phyloP scores from a whole-genome alignment of 1,140 invertebrate species.

The Pogonomyrmex californicus region DNA sequence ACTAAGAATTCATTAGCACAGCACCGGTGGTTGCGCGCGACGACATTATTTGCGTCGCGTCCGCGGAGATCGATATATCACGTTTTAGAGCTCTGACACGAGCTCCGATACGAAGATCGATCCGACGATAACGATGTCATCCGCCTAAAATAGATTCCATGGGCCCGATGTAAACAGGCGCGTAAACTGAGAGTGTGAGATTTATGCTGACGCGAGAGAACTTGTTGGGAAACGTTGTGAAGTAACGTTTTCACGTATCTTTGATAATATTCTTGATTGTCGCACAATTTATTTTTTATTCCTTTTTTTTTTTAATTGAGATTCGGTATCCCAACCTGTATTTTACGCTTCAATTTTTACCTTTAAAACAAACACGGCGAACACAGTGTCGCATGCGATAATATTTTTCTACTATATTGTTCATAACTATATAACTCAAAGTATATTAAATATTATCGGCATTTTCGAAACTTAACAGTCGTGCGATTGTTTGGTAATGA shows the following conservation, averaged over 20 bases:
- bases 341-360: not conserved
- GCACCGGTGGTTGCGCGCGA: conserved; percentile 36
- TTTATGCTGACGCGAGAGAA: not conserved
- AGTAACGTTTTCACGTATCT: not conserved
- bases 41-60: conserved; percentile 34
- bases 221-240: not conserved
- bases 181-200: not conserved
- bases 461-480: not conserved
- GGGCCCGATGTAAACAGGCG: not conserved
- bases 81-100: not conserved
- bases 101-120: conserved; percentile 32
- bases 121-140: conserved; percentile 31
- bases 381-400: not conserved
- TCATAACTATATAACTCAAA: not conserved
- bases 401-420: not conserved
- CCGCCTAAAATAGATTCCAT: conserved; percentile 11
- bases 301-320: not conserved
- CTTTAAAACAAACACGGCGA: not conserved
- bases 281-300: not conserved
- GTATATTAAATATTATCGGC: not conserved
- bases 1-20: conserved; percentile 72
- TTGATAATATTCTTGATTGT: not conserved
- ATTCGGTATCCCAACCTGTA: not conserved
- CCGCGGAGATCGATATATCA: conserved; percentile 53
- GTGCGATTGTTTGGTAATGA: not conserved